Conservation (phyloP, 1,140 invertebrate genomes). For the Ericerus pela region DNA sequence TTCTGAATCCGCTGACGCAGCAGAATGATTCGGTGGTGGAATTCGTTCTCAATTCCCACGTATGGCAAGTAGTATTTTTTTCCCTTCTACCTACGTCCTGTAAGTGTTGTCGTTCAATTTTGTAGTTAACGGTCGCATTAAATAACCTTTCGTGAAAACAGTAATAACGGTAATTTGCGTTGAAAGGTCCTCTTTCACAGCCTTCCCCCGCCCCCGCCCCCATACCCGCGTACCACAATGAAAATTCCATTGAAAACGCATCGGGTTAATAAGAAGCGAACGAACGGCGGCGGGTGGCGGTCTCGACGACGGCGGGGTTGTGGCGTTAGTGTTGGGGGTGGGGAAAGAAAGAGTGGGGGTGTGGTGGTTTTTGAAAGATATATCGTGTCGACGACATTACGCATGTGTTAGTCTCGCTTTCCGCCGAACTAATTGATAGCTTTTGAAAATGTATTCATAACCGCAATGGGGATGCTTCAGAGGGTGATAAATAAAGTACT, state of each 20-base stretch:
- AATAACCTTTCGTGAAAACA: neutral
- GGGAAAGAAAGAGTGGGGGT: neutral
- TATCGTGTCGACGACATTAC: slow-evolving; percentile 12
- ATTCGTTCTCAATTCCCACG: too few species aligned
- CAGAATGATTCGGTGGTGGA: too few species aligned
- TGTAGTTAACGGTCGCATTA: too few species aligned
- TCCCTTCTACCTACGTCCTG: too few species aligned
- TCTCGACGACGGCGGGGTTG: neutral
- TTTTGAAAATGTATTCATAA: slow-evolving; percentile 12
- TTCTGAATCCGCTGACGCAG: too few species aligned
- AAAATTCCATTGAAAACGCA: neutral
- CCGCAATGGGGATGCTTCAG: slow-evolving; percentile 10
- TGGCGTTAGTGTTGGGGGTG: neutral
- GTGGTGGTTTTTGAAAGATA: neutral
- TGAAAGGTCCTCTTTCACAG: neutral
- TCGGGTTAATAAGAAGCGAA: neutral
- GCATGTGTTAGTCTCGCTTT: slow-evolving; percentile 10
- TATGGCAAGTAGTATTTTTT: too few species aligned
- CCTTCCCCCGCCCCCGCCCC: neutral
- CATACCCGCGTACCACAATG: neutral
- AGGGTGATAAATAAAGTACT: slow-evolving; percentile 12
- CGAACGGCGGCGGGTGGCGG: neutral
- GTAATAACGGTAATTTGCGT: neutral
- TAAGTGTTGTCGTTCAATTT: neutral
- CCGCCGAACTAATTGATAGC: slow-evolving; percentile 9